phyloP scores from a whole-genome alignment of 2,113 vertebrate species.

The Anser cygnoides region DNA sequence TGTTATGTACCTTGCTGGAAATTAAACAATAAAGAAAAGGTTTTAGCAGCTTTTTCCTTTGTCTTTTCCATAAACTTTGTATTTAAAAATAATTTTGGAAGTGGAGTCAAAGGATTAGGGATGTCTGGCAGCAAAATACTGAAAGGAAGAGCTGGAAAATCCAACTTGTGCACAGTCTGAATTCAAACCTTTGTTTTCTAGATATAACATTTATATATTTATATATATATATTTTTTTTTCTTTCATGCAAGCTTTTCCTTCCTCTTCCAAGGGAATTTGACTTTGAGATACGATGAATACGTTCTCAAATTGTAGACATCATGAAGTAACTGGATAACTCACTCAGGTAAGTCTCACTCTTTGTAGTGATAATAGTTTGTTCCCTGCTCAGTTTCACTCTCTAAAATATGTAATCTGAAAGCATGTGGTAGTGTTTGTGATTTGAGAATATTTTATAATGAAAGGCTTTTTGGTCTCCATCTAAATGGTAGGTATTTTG shows the following conservation, averaged over 20 bases:
- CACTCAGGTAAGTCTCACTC: not conserved
- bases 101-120: not conserved
- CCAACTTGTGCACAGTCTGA: not conserved
- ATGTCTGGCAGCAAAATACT: not conserved
- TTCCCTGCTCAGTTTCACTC: not conserved
- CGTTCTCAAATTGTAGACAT: not conserved
- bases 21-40: constrained; percentile 22
- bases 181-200: constrained; percentile 2
- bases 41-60: constrained; percentile 33
- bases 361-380: not conserved
- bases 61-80: not conserved
- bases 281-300: not conserved
- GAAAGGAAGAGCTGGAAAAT: not conserved
- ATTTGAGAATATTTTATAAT: not conserved
- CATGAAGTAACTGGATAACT: not conserved
- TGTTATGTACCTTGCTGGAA: constrained; percentile 47
- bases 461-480: not conserved
- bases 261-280: not conserved
- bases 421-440: not conserved
- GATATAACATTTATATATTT: not conserved
- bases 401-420: not conserved
- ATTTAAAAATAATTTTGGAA: not conserved
- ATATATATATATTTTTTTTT: not conserved
- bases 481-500: not conserved
- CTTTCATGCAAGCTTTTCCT: not conserved